These are phyloP conservation scores for Drosophila nr. medialis DNA, from an alignment of 2,888 invertebrate species.

Conservation along the genomic window DNA sequence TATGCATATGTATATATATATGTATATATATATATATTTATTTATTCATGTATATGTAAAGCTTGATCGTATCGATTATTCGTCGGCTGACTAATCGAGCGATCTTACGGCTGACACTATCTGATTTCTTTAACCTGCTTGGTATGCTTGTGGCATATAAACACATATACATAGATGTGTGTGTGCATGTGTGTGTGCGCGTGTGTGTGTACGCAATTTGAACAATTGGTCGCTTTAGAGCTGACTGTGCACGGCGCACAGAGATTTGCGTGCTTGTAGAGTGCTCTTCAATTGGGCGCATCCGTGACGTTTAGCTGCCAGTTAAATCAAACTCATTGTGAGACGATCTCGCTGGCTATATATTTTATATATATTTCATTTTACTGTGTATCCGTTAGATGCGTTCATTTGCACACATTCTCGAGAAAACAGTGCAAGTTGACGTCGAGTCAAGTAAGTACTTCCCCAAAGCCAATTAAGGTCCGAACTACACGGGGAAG, in stretches of 20 bases:
- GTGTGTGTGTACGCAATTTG: conserved; percentile 32
- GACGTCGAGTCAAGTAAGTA: conserved; percentile 23
- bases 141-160: conserved; percentile 41
- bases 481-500: conserved; percentile 37
- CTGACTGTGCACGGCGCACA: background rate
- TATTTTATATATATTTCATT: conserved; percentile 8
- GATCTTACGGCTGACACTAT: conserved; percentile 26
- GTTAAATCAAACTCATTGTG: conserved; percentile 30
- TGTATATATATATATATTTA: too few species aligned
- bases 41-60: background rate
- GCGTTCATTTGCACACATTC: conserved; percentile 26
- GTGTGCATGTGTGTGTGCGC: background rate
- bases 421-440: conserved; percentile 21
- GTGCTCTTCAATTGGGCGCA: conserved; percentile 44
- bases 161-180: background rate
- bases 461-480: conserved; percentile 58
- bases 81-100: conserved; percentile 49
- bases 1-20: background rate
- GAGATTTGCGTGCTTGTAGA: conserved; percentile 25
- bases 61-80: conserved; percentile 21
- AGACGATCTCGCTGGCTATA: background rate
- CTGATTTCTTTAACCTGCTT: conserved; percentile 41
- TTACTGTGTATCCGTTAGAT: conserved; percentile 34
- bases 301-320: conserved; percentile 41
- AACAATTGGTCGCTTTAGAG: conserved; percentile 31